Evolutionary conservation across 1,140 invertebrate species (phyloP).

Genomic region (Drosophila littoralis): DNA sequence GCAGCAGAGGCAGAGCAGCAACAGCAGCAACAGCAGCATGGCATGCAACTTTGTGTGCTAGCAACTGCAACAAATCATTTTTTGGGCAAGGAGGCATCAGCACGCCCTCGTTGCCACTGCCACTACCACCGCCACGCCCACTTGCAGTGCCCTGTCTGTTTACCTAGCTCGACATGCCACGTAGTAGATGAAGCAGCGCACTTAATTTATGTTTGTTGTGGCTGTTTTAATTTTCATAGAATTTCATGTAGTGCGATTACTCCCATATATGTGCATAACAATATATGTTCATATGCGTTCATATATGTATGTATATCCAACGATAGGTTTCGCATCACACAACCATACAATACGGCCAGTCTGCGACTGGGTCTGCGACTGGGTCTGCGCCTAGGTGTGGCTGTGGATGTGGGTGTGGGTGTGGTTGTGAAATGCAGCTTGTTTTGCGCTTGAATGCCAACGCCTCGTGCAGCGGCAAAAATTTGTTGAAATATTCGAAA

Average conservation of each 20-base stretch:
- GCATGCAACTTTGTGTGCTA: conserved; percentile 37
- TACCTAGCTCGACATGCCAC: conserved; percentile 34
- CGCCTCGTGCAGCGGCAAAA: conserved; percentile 12
- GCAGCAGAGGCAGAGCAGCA: neutral
- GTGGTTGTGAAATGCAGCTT: neutral
- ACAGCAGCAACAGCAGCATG: conserved; percentile 3
- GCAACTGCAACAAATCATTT: conserved; percentile 48
- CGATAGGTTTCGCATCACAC: neutral
- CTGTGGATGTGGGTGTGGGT: neutral
- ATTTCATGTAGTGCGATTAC: conserved; percentile 40
- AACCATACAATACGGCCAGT: too few relatives aligned
- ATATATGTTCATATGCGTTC: neutral
- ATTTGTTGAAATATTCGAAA: conserved; percentile 10
- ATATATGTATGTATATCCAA: neutral
- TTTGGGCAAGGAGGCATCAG: conserved; percentile 18
- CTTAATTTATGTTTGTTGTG: conserved; percentile 45
- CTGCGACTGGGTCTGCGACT: too few relatives aligned
- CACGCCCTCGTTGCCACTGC: neutral
- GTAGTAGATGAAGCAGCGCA: conserved; percentile 33
- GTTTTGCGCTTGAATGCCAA: conserved; percentile 7
- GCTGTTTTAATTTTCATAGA: conserved; percentile 44
- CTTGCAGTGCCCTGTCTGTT: conserved; percentile 9
- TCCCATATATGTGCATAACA: conserved; percentile 1
- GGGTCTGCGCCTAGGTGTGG: too few relatives aligned
- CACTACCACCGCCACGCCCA: conserved; percentile 8